phyloP scores from a whole-genome alignment of 1,140 invertebrate genomes.

The Megalonaias nervosa region DNA sequence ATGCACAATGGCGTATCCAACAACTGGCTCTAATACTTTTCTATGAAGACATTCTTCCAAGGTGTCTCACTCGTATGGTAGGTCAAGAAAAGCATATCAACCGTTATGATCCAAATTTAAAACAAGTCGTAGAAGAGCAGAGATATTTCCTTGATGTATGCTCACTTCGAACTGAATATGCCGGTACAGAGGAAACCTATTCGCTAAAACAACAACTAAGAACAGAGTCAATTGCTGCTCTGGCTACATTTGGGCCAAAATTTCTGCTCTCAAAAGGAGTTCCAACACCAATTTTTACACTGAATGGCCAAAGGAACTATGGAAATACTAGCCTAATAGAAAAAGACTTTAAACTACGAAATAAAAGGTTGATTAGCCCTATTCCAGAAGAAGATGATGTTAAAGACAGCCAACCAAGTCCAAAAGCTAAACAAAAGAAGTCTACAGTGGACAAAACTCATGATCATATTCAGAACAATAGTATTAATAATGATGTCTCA shows the following conservation, averaged over 20 bases:
- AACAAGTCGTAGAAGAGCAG: conserved; percentile 21
- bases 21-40: conserved; percentile 49
- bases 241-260: neutral
- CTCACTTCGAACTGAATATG: conserved; percentile 32
- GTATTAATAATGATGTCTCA: no score
- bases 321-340: neutral
- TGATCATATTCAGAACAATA: no score
- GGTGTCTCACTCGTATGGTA: conserved; percentile 15
- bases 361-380: neutral
- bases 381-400: neutral
- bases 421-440: conserved; percentile 5
- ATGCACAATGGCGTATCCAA: conserved; percentile 43
- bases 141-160: conserved; percentile 27
- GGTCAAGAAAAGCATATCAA: conserved; percentile 21
- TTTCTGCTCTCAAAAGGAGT: neutral
- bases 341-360: neutral
- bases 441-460: conserved; percentile 11
- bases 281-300: conserved; percentile 17
- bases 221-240: conserved; percentile 6
- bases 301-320: neutral
- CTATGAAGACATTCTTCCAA: conserved; percentile 36
- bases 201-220: conserved; percentile 17
- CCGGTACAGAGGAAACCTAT: conserved; percentile 27
- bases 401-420: neutral
- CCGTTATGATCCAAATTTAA: conserved; percentile 21